phyloP scores from a whole-genome alignment of 2,113 vertebrate genomes.

The Amia ocellicauda region DNA sequence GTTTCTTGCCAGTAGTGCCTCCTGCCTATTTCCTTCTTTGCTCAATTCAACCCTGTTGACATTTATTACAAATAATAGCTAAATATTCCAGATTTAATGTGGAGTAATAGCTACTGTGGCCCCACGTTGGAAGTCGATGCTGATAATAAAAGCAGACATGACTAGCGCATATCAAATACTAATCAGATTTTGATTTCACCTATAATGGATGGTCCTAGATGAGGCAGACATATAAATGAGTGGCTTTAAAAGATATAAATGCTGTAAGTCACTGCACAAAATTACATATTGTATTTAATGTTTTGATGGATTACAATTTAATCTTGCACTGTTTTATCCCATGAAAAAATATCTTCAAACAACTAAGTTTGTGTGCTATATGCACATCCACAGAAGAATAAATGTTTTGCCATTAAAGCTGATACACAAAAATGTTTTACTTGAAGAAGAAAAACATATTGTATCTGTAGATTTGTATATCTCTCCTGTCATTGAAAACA shows the following conservation, averaged over 20 bases:
- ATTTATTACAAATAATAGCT: constrained; percentile 79
- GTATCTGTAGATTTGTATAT: too few species aligned
- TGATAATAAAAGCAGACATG: constrained; percentile 68
- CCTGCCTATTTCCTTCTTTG: constrained; percentile 64
- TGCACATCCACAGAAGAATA: too few species aligned
- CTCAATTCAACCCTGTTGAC: constrained; percentile 67
- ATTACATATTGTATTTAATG: too few species aligned
- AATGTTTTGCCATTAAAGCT: too few species aligned
- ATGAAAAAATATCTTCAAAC: too few species aligned
- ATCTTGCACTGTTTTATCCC: too few species aligned
- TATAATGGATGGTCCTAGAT: constrained; percentile 45
- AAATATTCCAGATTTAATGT: constrained; percentile 74
- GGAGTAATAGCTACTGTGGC: constrained; percentile 44
- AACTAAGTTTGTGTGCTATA: too few species aligned
- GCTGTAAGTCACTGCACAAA: background rate
- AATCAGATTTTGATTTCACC: constrained; percentile 64
- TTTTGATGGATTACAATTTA: too few species aligned
- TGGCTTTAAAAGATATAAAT: background rate
- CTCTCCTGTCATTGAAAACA: too few species aligned
- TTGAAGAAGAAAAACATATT: too few species aligned
- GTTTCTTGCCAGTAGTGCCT: constrained; percentile 55
- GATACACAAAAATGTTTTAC: too few species aligned
- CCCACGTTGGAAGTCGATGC: constrained; percentile 64
- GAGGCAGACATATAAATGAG: background rate
- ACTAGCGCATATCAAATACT: constrained; percentile 61